Evolutionary conservation across 2,888 invertebrate species (phyloP).

Genomic region (Leptopilina syphax): DNA sequence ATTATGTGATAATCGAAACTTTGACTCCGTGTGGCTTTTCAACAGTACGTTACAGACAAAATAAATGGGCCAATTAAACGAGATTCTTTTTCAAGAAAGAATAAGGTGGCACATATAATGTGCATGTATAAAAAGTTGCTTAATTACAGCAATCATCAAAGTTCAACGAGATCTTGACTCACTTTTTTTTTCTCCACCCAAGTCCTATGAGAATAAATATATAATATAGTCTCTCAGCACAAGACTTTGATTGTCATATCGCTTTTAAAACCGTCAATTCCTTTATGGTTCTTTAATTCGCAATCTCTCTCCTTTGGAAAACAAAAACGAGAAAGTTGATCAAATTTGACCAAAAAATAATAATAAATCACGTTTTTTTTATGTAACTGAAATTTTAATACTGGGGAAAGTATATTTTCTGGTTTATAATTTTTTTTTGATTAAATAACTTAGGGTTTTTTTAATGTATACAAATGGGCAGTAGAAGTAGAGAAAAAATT

Average conservation of each 20-base stretch:
- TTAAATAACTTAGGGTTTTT: neutral
- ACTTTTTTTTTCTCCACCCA: neutral
- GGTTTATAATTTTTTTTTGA: neutral
- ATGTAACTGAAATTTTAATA: neutral
- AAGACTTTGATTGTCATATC: conserved; percentile 11
- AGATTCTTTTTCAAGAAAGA: conserved; percentile 9
- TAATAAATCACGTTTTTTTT: neutral
- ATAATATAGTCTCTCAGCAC: neutral
- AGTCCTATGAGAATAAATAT: neutral
- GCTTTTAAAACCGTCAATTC: neutral
- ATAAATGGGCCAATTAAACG: conserved; percentile 31
- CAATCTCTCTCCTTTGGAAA: neutral
- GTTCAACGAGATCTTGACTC: conserved; percentile 32
- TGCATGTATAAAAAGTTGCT: conserved; percentile 22
- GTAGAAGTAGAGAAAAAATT: conserved; percentile 9
- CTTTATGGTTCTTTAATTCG: neutral
- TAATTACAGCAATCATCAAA: conserved; percentile 31
- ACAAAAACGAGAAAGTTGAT: neutral
- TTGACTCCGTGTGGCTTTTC: neutral
- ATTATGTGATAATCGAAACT: conserved; percentile 14
- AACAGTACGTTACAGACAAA: neutral
- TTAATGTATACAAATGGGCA: neutral
- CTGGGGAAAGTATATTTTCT: neutral
- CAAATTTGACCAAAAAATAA: neutral
- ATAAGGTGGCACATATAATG: conserved; percentile 8